Evolutionary conservation across 1,140 invertebrate genomes (phyloP), one percentile per base, ranked within the genome.

Genomic region (Nasonia giraulti): DNA sequence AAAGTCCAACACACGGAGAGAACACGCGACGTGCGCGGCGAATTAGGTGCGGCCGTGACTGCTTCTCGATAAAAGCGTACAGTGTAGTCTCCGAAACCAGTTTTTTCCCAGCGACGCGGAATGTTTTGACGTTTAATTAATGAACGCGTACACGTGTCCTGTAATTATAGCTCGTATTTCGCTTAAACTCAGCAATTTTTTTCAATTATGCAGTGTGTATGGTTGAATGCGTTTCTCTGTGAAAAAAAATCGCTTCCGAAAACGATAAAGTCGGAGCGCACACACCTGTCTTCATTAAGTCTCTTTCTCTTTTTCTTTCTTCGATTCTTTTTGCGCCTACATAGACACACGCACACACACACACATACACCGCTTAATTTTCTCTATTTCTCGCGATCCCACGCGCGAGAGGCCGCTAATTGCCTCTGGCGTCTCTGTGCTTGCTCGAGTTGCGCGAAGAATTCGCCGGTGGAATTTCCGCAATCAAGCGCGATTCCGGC

Each of bases 391-490:
- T 81, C 23, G 47, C 14, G 33, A 69, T 71, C 0, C 33, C n/a
- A n/a, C n/a, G n/a, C n/a, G n/a, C n/a, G n/a, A n/a, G n/a, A n/a
- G n/a, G n/a, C n/a, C 33, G 33, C 79, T 80, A 80, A 80, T 50
- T 80, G 68, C 79, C 68, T 62, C 55, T 80, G 79, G 79, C 79
- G 66, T 80, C 40, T 17, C 55, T 62, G 55, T 62, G 55, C 55
- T 5, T 7, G 17, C 55, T 37, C 31, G 55, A n/a, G 27, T 77
- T 77, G 37, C 17, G 10, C 12, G 44, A 77, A 77, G 78, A 69
- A 80, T 80, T 50, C 62, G 37, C 11, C 8, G 62, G 55, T 7
- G 40, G 68, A 80, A 50, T 73, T 80, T 80, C 68, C 14, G 79
- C n/a, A 50, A 80, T 80, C 79, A 69, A 68, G 37, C 23, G 17